A percentile compares a stretch with the other conserved stretches of the same genome.
Evolutionary conservation across 1,140 invertebrate species (phyloP).

Genomic region (Conus betulinus): DNA sequence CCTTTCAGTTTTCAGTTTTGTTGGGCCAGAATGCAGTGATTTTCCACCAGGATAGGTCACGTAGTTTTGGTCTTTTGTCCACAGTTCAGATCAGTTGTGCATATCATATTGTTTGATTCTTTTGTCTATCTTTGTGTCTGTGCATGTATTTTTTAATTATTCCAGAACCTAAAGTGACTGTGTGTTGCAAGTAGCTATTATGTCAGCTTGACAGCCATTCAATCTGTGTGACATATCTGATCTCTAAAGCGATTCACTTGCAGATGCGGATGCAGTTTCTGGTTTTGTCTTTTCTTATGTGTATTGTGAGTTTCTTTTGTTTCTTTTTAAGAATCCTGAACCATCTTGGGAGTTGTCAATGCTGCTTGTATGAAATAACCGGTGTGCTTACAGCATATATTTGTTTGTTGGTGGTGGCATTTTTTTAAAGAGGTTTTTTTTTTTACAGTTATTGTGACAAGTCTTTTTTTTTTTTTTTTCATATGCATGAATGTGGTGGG

Average conservation of each 20-base stretch:
- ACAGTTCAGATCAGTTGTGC: neutral
- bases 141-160: neutral
- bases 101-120: neutral
- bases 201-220: neutral
- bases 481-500: no score
- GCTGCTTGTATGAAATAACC: neutral
- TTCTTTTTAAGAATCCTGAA: no score
- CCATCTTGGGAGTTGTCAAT: neutral
- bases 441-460: neutral
- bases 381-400: neutral
- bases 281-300: neutral
- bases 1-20: no score
- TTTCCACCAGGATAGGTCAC: no score
- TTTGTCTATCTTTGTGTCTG: neutral
- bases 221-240: neutral
- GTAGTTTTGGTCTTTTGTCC: neutral
- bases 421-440: neutral
- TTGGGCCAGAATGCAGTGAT: no score
- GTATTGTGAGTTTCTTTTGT: no score
- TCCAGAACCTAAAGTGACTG: no score
- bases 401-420: no score
- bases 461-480: no score
- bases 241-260: neutral
- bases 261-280: neutral
- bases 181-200: neutral